A percentile compares a stretch with the other conserved stretches of the same genome.
Conservation (phyloP, 2,797 vertebrate genomes). For the Bucorvus abyssinicus region DNA sequence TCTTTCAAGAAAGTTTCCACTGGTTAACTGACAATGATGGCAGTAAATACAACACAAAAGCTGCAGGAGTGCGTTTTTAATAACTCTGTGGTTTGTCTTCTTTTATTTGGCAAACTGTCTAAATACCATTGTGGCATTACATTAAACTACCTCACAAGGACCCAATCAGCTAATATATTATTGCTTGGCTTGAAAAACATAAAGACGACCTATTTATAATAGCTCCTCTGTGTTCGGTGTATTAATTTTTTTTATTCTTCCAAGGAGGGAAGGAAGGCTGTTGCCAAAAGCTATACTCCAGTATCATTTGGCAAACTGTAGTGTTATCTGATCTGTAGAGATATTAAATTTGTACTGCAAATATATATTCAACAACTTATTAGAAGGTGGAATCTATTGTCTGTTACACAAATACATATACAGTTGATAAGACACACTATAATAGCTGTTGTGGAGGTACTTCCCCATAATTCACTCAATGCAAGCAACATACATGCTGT, state of each 20-base stretch:
- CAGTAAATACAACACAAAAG: background rate
- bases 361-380: slow-evolving; percentile 9
- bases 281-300: background rate
- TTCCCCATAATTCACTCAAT: background rate
- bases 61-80: background rate
- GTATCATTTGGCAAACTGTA: background rate
- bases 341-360: slow-evolving; percentile 14
- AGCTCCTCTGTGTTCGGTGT: background rate
- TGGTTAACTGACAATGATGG: background rate
- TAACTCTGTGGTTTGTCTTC: background rate
- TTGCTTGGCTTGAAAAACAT: background rate
- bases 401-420: background rate
- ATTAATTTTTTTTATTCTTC: background rate
- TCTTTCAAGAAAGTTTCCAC: background rate
- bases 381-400: background rate
- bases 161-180: background rate
- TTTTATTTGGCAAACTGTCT: slow-evolving; percentile 16
- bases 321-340: background rate
- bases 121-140: background rate
- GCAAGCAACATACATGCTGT: background rate
- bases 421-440: background rate
- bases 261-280: background rate
- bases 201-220: slow-evolving; percentile 7
- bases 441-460: background rate
- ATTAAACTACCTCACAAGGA: background rate